Evolutionary conservation across 2,797 vertebrate species (phyloP), one percentile per base, ranked within the genome.

Genomic region (Kryptolebias ocellatus): DNA sequence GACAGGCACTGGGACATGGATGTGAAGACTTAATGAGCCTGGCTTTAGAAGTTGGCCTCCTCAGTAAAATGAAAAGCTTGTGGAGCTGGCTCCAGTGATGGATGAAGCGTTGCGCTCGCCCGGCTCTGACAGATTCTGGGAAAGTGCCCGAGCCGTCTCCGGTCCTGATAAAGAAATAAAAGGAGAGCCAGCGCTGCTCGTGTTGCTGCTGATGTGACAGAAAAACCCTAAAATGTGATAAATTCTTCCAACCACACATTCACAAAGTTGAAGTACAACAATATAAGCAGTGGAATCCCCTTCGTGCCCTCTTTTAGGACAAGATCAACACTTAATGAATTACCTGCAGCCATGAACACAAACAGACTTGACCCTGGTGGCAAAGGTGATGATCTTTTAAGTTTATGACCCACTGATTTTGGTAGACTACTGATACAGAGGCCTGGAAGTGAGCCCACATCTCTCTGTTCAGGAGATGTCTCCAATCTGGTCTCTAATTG

Each of bases 111-210:
- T 78, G 85, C 53, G 77, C 85, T 88, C 63, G 45, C 81, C 45
- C 44, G 60, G 74, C 70, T 63, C 70, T 92, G 92, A 92, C 92
- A 93, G 86, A 79, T 93, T 93, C 92, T 93, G 91, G 92, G 92
- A 93, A 92, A 87, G 88, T 54, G 68, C 76, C 74, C 53, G 71
- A 76, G 78, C 81, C 64, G 76, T 90, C 88, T 89, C 89, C 78
- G 69, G 76, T 77, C 74, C 84, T 86, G 91, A 93, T 90, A 91
- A 92, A 92, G 87, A 88, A 91, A 89, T 84, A 84, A 86, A 78
- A 81, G 81, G 75, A 77, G 74, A 72, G 78, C 81, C 74, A 54
- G 70, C 6, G 27, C 59, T 72, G 79, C 72, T 83, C 69, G 27
- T 76, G 84, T 82, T 27, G 42, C 72, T 76, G 60, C 74, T 74